Evolutionary conservation across 2,113 vertebrate genomes (phyloP).

Genomic region (Camelus bactrianus): DNA sequence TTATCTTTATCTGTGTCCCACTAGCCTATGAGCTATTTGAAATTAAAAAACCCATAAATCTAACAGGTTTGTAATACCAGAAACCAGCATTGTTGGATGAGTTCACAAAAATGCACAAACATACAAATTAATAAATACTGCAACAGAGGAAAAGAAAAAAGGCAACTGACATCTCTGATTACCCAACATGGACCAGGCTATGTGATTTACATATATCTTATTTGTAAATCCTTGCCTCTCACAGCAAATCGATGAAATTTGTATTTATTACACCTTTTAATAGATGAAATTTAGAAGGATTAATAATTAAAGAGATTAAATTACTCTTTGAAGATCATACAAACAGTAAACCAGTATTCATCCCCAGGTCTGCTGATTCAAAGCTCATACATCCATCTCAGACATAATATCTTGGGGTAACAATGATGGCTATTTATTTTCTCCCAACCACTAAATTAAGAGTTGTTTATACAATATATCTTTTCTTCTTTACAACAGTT

Average conservation of each 20-base stretch:
- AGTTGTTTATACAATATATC: background rate
- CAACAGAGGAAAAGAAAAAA: background rate
- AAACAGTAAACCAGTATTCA: background rate
- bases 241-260: background rate
- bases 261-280: background rate
- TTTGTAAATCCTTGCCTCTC: background rate
- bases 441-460: background rate
- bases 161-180: background rate
- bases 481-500: slow-evolving; percentile 14
- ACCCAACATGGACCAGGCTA: background rate
- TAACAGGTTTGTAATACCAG: background rate
- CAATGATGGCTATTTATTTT: background rate
- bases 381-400: background rate
- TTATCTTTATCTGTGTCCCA: background rate
- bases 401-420: background rate
- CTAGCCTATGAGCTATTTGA: background rate
- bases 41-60: background rate
- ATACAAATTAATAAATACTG: background rate
- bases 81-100: background rate
- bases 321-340: background rate
- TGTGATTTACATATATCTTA: background rate
- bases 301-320: background rate
- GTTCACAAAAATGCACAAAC: background rate
- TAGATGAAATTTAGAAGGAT: background rate
- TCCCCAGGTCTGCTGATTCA: background rate